Evolutionary conservation across 1,140 invertebrate genomes (phyloP), one percentile per base, ranked within the genome.

Genomic region (Calephelis virginiensis): DNA sequence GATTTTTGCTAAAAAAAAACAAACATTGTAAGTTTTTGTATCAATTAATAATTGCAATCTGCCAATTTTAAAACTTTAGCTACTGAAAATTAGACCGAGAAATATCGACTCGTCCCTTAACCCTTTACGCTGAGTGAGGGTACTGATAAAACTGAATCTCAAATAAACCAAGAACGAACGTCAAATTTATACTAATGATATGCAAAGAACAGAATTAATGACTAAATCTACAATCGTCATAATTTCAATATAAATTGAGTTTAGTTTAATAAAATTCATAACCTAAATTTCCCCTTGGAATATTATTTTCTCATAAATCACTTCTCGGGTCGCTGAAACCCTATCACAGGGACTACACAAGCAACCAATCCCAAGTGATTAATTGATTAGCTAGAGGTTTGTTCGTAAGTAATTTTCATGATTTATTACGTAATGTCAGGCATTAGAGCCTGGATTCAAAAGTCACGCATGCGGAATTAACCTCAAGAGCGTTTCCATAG

Each of bases 291-390:
- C 80, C 81, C 76, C 68, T 70, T 75, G 71, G 81, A 84, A 75
- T 81, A 86, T 86, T 84, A 88, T 87, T 85, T 87, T 80, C 77
- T 64, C 77, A 90, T 90, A 86, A 90, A 88, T 90, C 85, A 90
- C 83, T 81, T 80, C 79, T 85, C 68, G 77, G 82, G 76, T 73
- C 74, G 72, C 73, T 69, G 73, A 72, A 72, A 73, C 79, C 82
- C 80, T 80, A 86, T 85, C 82, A 77, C 77, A 77, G 75, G 70
- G 79, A 80, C 71, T 81, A 80, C 78, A 76, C 72, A 72, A 76
- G 73, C 77, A 77, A 73, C 76, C 85, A 77, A 81, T 87, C 84
- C 81, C 78, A 65, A 72, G 79, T 87, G 87, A 88, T 90, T 89
- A 90, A 90, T 88, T 90, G 86, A 85, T 86, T 87, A 86, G 81